Evolutionary conservation across 2,113 vertebrate genomes (phyloP).

Genomic region (Myiopsitta monachus): DNA sequence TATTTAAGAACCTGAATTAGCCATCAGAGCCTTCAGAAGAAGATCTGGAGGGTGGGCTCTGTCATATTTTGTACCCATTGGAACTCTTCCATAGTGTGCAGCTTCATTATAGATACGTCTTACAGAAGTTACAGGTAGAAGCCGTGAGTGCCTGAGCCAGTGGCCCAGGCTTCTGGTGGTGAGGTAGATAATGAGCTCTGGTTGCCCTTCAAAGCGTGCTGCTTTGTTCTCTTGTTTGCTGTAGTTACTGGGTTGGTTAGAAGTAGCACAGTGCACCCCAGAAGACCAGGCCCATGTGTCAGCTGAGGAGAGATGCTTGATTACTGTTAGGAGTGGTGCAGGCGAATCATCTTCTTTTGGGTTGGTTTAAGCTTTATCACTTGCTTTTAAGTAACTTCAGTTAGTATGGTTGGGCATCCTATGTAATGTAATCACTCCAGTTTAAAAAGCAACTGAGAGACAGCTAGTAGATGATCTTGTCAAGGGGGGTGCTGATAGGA

Average conservation of each 20-base stretch:
- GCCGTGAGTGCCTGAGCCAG: background rate
- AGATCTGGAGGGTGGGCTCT: background rate
- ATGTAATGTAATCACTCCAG: rapidly evolving
- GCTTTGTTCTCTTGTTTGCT: background rate
- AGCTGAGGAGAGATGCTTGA: background rate
- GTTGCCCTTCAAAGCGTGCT: background rate
- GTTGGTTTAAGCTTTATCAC: background rate
- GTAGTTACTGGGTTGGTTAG: background rate
- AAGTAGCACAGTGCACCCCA: background rate
- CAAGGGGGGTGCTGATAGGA: background rate
- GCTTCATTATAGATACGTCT: background rate
- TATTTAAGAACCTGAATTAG: background rate
- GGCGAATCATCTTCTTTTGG: background rate
- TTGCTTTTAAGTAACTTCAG: background rate
- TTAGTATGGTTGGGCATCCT: background rate
- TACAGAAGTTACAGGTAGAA: background rate
- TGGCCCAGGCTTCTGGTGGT: too few relatives aligned
- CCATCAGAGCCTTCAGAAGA: background rate
- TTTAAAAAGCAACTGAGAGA: background rate
- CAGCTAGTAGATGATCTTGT: background rate
- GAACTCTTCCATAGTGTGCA: background rate
- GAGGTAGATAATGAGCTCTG: background rate
- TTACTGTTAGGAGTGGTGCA: background rate
- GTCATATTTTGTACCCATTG: background rate
- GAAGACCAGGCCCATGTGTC: rapidly evolving